Percentiles rank a stretch among this genome's conserved stretches.
phyloP scores from a whole-genome alignment of 2,888 invertebrate genomes.

The Tetramorium bicarinatum region DNA sequence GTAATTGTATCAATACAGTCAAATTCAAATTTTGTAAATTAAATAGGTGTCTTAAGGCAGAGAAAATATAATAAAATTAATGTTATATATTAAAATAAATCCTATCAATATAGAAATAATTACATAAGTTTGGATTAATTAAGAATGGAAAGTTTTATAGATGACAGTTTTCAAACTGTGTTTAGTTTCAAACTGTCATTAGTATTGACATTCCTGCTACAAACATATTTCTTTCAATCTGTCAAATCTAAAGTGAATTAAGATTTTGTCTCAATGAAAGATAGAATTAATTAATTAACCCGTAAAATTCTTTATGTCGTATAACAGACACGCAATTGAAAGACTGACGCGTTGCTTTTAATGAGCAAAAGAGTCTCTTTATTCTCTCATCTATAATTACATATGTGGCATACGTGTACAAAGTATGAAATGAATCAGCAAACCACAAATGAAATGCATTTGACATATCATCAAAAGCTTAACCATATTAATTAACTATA shows the following conservation, averaged over 20 bases:
- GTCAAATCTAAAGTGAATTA: conserved; percentile 20
- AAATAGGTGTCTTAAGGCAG: not conserved
- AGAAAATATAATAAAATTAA: not conserved
- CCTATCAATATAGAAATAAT: not conserved
- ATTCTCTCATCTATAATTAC: conserved; percentile 24
- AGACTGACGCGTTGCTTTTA: conserved; percentile 17
- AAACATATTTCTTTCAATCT: conserved; percentile 7
- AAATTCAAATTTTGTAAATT: not conserved
- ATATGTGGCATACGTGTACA: not conserved
- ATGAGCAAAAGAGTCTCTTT: conserved; percentile 36
- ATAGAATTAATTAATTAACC: not conserved
- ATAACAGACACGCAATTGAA: conserved; percentile 16
- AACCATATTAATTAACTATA: conserved; percentile 11
- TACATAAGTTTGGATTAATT: not conserved
- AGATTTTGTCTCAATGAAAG: not conserved
- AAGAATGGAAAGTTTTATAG: not conserved
- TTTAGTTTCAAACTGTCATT: not conserved
- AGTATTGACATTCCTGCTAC: not conserved
- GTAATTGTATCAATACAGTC: not conserved
- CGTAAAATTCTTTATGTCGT: conserved; percentile 10
- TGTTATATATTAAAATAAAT: not conserved
- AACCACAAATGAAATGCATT: not conserved
- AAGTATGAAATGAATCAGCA: conserved; percentile 12
- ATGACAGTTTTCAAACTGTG: not conserved
- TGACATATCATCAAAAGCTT: not conserved